phyloP scores from a whole-genome alignment of 2,113 vertebrate species.

The Neodon shergylaensis region DNA sequence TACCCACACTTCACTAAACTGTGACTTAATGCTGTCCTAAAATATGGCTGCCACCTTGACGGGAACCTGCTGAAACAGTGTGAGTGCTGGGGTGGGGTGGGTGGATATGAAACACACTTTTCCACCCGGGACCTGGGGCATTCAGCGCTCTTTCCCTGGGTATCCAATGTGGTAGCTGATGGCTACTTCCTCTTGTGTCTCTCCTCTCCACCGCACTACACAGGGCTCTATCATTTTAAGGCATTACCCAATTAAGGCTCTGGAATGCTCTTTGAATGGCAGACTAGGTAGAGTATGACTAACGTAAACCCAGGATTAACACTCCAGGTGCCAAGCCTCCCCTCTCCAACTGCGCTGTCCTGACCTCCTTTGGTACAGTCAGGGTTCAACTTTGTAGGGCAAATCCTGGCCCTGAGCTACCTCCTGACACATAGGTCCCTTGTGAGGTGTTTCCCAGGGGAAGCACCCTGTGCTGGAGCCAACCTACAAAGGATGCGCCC shows the following conservation, averaged over 20 bases:
- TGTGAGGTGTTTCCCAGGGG: fast-evolving
- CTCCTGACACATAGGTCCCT: not conserved
- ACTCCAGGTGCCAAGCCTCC: fast-evolving
- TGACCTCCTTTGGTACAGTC: too few species aligned
- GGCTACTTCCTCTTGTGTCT: fast-evolving
- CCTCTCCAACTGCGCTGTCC: too few species aligned
- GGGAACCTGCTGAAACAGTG: too few species aligned
- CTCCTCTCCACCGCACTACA: not conserved
- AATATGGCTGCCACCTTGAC: not conserved
- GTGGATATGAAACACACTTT: not conserved
- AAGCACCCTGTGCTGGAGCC: too few species aligned
- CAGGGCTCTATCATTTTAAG: not conserved
- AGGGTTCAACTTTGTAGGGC: not conserved
- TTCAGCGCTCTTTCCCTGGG: not conserved
- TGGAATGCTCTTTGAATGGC: not conserved
- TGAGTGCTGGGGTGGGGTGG: too few species aligned
- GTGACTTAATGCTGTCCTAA: not conserved
- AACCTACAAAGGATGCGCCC: not conserved
- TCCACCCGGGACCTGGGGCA: not conserved
- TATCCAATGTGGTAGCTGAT: not conserved
- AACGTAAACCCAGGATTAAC: not conserved
- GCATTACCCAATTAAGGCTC: not conserved
- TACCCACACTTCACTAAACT: fast-evolving
- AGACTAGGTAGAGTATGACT: too few species aligned
- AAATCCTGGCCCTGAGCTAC: not conserved